Conservation (phyloP, 2,888 invertebrate species). For the Rhopalosiphum nymphaeae region DNA sequence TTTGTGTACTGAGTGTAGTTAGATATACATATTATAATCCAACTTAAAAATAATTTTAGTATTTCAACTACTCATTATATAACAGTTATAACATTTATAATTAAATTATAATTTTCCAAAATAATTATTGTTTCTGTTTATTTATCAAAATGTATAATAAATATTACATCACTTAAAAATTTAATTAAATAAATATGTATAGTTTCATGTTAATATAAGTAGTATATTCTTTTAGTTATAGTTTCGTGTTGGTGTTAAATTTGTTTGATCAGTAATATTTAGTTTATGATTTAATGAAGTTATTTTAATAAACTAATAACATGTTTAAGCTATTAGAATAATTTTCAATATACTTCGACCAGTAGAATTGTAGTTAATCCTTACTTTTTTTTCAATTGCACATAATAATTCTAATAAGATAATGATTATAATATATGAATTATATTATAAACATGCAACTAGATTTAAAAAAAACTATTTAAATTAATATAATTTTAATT, state of each 20-base stretch:
- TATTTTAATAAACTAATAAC: not conserved
- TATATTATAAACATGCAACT: not conserved
- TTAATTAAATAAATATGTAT: not conserved
- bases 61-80: not conserved
- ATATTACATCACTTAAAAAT: not conserved
- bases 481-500: not conserved
- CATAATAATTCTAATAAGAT: not conserved
- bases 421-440: not conserved
- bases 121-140: not conserved
- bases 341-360: not conserved
- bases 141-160: not conserved
- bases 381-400: not conserved
- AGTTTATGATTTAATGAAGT: not conserved
- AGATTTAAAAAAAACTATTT: not conserved
- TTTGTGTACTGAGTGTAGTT: not conserved
- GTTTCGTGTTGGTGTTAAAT: not conserved
- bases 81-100: not conserved
- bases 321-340: not conserved
- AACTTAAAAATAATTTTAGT: not conserved
- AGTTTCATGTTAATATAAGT: not conserved
- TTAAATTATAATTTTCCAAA: not conserved
- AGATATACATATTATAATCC: not conserved
- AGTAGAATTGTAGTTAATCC: not conserved
- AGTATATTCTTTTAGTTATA: not conserved
- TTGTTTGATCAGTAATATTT: not conserved